Conservation (phyloP, 1,140 invertebrate genomes). For the Paramacrobiotus metropolitanus region DNA sequence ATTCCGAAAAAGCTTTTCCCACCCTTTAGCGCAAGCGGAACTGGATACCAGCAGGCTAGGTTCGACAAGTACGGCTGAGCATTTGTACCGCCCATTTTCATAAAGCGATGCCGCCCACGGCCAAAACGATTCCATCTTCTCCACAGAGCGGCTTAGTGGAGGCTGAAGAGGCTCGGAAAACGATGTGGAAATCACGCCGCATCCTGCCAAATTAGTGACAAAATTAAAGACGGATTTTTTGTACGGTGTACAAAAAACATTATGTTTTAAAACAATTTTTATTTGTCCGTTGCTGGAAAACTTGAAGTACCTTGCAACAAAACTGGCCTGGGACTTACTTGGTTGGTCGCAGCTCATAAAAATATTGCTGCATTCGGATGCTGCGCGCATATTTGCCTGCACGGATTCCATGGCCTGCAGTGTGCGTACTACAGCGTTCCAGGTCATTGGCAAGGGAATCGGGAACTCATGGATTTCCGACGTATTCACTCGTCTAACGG, state of each 20-base stretch:
- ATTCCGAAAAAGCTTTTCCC: not conserved
- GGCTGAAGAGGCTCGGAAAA: not conserved
- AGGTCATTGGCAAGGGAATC: not conserved
- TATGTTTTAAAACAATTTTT: no score
- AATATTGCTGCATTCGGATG: not conserved
- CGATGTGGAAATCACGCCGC: not conserved
- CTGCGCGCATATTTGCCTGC: not conserved
- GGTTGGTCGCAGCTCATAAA: not conserved
- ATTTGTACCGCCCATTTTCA: not conserved
- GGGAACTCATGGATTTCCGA: not conserved
- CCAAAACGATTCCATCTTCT: not conserved
- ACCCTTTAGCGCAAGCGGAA: not conserved
- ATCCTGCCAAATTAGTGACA: not conserved
- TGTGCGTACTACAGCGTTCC: not conserved
- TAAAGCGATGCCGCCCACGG: constrained; percentile 1
- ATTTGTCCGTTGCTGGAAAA: no score
- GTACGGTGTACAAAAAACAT: no score
- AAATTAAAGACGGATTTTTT: not conserved
- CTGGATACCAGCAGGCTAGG: not conserved
- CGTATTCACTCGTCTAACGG: not conserved
- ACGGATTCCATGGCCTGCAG: not conserved
- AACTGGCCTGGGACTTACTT: no score
- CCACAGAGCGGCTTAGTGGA: not conserved
- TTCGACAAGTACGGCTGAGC: not conserved
- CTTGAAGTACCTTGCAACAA: no score